Base-by-base conservation (phyloP, 2,113 vertebrate species). In the Myrmecobius fasciatus region DNA sequence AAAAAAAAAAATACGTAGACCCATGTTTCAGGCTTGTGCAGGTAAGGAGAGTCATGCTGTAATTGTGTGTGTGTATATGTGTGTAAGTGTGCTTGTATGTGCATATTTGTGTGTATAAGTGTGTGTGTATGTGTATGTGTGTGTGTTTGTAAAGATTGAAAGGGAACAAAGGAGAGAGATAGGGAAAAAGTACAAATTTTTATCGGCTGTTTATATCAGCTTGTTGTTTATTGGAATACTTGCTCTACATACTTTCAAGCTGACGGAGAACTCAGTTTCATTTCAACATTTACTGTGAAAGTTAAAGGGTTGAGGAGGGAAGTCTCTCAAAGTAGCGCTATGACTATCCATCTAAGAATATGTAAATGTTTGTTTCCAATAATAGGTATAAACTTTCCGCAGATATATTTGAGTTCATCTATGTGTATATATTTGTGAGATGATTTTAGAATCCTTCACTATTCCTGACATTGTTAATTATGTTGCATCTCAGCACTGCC, bases 1-100 rank as follows among this genome's bases (percentile, higher is more conserved):
- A 95, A 92, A 97, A 98, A 98, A 53, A 98, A 98, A 98, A 8
- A 60, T 95, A 96, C 96, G 96, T 96, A 97, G 97, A 95, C 98
- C 98, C 98, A 98, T 97, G 97, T 98, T 98, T 94, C 97, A 97
- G 97, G 91, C 97, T 98, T 97, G 94, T 53, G 67, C 98, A 98
- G 98, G 98, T 99, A 98, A 98, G 98, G 47, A 90, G 89, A 49
- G 89, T 47, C 89, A 28, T 83, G 67, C n/a, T 43, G 67, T 43
- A n/a, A 83, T 83, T 43, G 6, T 83, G 7, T 43, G n/a, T 24
- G n/a, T n/a, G 60, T n/a, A 12, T 75, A 4, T n/a, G 5, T 75
- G 60, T 67, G 31, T 67, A 7, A 25, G 43, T 89, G 46, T 24
- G 24, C 25, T 8, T 46, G 53, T 54, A 24, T 54, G 25, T 56